A percentile compares a stretch with the other conserved stretches of the same genome.
phyloP scores from a whole-genome alignment of 2,113 vertebrate genomes.

The Triplophysa siluroides region DNA sequence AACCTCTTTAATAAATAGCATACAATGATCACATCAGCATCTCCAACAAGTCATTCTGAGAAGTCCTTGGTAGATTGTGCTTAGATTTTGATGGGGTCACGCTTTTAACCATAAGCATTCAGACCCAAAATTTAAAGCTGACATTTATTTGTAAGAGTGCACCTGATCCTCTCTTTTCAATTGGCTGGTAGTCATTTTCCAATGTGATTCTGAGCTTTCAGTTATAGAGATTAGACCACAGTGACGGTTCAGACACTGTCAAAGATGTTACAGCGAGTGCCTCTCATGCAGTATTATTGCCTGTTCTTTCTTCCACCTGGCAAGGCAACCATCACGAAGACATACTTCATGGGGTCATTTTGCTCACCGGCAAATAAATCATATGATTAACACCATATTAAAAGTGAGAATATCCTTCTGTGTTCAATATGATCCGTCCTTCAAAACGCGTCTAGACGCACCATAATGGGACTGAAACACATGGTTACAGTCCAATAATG shows the following conservation, averaged over 20 bases:
- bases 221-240: neutral
- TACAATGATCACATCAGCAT: neutral
- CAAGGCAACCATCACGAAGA: neutral
- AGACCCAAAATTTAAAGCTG: slow-evolving; percentile 6
- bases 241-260: slow-evolving; percentile 10
- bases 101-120: slow-evolving; percentile 12
- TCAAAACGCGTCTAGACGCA: neutral
- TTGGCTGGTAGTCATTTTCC: neutral
- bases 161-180: slow-evolving; percentile 24
- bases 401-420: neutral
- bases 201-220: neutral
- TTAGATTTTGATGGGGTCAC: slow-evolving; percentile 17
- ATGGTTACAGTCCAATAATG: slow-evolving; percentile 23
- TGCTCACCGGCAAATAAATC: neutral
- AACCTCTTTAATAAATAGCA: neutral
- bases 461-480: neutral
- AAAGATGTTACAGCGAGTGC: slow-evolving; percentile 11
- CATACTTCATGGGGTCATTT: neutral
- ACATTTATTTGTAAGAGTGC: slow-evolving; percentile 24
- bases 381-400: neutral
- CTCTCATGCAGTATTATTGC: too few relatives aligned
- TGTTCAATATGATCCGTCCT: neutral
- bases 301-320: too few relatives aligned
- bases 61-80: neutral
- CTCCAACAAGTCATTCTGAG: neutral